Evolutionary conservation across 2,113 vertebrate genomes (phyloP).

Genomic region (Narcine bancroftii): DNA sequence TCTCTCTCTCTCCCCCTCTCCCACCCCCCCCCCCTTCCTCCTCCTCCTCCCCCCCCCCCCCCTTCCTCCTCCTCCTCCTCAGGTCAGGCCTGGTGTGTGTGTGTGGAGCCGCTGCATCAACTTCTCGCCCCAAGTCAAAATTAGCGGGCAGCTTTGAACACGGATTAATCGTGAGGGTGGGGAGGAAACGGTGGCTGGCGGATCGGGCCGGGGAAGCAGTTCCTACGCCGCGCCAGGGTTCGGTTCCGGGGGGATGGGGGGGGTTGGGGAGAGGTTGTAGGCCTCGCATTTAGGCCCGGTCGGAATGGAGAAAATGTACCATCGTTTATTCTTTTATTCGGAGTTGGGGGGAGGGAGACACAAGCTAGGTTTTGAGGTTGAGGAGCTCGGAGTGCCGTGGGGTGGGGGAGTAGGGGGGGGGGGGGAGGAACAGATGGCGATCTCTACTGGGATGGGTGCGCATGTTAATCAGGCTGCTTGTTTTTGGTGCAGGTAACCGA

Average conservation of each 20-base stretch:
- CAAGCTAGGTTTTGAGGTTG: conserved; percentile 37
- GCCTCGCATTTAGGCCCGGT: conserved; percentile 80
- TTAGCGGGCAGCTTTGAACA: conserved; percentile 89
- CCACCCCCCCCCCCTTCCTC: too few species aligned
- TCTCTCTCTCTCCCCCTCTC: too few species aligned
- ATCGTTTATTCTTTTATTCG: not conserved
- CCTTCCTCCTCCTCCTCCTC: too few species aligned
- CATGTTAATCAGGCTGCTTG: conserved; percentile 53
- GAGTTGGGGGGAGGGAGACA: too few species aligned
- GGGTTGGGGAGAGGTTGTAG: conserved; percentile 78
- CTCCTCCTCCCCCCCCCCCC: too few species aligned
- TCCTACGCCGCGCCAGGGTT: conserved; percentile 67
- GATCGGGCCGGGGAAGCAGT: too few species aligned
- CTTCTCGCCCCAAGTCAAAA: conserved; percentile 73
- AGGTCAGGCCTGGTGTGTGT: not conserved
- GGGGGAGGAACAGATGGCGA: not conserved
- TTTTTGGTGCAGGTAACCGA: conserved; percentile 83
- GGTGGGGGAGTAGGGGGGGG: too few species aligned
- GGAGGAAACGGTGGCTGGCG: too few species aligned
- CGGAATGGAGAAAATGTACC: conserved; percentile 42
- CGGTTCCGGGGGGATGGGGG: too few species aligned
- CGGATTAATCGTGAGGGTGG: conserved; percentile 82
- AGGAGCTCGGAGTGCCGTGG: not conserved
- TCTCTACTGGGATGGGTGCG: conserved; percentile 40
- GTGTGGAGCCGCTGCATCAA: not conserved